phyloP scores from a whole-genome alignment of 30 jellyfish, hydroid and myxozoan genomes.

The Turritopsis dohrnii region DNA sequence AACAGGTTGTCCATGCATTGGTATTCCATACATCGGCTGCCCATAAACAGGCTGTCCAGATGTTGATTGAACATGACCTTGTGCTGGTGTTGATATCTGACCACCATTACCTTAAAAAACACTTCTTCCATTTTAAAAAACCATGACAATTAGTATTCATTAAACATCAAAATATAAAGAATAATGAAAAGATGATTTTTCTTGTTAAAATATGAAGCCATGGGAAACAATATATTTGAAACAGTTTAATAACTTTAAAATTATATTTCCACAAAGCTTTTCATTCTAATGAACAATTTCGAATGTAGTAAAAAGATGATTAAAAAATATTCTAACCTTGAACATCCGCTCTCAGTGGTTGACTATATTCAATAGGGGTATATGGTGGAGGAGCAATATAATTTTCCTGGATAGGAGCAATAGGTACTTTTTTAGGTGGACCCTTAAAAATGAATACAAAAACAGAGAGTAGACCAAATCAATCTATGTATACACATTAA shows the following conservation, averaged over 20 bases:
- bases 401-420: slow-evolving; percentile 53
- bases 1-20: slow-evolving; percentile 48
- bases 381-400: slow-evolving; percentile 30
- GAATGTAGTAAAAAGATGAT: not conserved
- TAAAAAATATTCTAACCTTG: not conserved
- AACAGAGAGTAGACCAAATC: no score
- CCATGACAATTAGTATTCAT: not conserved
- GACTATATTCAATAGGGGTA: slow-evolving; percentile 49
- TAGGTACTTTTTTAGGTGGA: slow-evolving; percentile 49
- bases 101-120: not conserved
- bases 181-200: no score
- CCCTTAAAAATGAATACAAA: no score
- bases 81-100: not conserved
- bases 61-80: slow-evolving; percentile 19
- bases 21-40: slow-evolving; percentile 58
- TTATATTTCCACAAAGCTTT: no score
- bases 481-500: no score
- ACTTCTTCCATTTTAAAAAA: not conserved
- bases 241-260: no score
- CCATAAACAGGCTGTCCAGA: slow-evolving; percentile 27
- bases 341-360: slow-evolving; percentile 51
- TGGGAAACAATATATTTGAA: no score
- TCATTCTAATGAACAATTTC: no score
- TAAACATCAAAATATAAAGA: not conserved
- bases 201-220: no score